Evolutionary conservation across 2,797 vertebrate genomes (phyloP).

Genomic region (Stomatorhinus walkeri): DNA sequence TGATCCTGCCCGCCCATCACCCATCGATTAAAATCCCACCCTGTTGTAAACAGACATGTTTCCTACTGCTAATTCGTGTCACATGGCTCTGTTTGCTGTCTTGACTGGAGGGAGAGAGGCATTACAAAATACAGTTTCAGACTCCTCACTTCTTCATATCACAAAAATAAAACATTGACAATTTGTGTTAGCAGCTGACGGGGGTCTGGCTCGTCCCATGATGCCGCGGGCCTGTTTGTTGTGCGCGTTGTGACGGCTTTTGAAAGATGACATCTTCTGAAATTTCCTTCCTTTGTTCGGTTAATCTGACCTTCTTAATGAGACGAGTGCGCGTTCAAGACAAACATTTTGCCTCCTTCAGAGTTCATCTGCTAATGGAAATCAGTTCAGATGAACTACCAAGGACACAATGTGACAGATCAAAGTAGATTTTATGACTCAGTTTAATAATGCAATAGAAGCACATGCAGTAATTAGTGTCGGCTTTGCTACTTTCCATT

Average conservation of each 20-base stretch:
- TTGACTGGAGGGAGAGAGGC: background rate
- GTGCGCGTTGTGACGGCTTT: background rate
- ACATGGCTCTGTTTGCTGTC: background rate
- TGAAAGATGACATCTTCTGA: background rate
- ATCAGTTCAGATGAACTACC: background rate
- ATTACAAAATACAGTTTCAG: background rate
- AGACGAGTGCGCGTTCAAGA: background rate
- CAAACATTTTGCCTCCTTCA: background rate
- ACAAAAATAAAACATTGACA: background rate
- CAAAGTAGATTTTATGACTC: background rate
- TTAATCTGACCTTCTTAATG: background rate
- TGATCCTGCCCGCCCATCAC: background rate
- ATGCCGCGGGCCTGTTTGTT: background rate
- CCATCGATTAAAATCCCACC: background rate
- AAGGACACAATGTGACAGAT: conserved; percentile 1
- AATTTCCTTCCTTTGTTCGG: background rate
- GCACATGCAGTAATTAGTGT: conserved; percentile 11
- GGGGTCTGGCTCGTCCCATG: background rate
- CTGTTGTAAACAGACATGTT: background rate
- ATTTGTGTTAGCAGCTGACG: background rate
- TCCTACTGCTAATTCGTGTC: background rate
- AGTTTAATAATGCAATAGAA: background rate
- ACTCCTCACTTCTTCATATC: background rate
- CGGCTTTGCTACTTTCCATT: background rate
- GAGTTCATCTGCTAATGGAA: background rate